Evolutionary conservation across 2,888 invertebrate genomes (phyloP), one percentile per base, ranked within the genome.

Genomic region (Sturmia bella): DNA sequence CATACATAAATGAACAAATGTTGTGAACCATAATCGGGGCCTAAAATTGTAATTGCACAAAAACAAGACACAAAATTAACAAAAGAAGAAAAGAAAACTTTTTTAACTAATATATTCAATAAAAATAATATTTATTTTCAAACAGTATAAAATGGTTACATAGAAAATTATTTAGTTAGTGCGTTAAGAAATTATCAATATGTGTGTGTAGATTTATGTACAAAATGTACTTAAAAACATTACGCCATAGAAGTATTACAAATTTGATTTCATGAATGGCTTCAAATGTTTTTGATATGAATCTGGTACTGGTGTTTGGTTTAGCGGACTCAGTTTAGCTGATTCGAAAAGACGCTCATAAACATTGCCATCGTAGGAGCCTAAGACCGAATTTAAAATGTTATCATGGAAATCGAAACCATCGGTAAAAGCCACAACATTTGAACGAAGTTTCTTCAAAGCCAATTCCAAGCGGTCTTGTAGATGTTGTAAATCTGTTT

Each of bases 351-450:
- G 92, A 5, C 96, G 93, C 87, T 96, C 94, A 90, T 97, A 97
- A 19, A 96, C 96, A 85, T 95, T 94, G 0, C 97, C 97, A 90
- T 97, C 97, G 89, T 94, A 96, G 9, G 95, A 93, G 12, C 97
- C 97, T 41, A 97, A 90, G 0, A 95, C 93, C 0, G 96, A 96
- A 70, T 93, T 93, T 0, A 97, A 91, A 61, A 96, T 93, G 89
- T 94, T 94, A 88, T 97, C 97, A 13, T 93, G 92, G 45, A 96
- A 93, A 88, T 98, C 98, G 89, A 98, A 99, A 12, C 96, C 94
- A 91, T 99, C 99, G 0, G 98, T 98, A 19, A 99, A 92, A 0
- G 96, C 95, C 0, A 99, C 95, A 0, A 97, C 97, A 90, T 98
- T 95, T 4, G 96, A 96, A 56, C 98, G 93, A 52, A 99, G 91